phyloP scores from a whole-genome alignment of 1,140 invertebrate genomes.

The Nymphalis io region DNA sequence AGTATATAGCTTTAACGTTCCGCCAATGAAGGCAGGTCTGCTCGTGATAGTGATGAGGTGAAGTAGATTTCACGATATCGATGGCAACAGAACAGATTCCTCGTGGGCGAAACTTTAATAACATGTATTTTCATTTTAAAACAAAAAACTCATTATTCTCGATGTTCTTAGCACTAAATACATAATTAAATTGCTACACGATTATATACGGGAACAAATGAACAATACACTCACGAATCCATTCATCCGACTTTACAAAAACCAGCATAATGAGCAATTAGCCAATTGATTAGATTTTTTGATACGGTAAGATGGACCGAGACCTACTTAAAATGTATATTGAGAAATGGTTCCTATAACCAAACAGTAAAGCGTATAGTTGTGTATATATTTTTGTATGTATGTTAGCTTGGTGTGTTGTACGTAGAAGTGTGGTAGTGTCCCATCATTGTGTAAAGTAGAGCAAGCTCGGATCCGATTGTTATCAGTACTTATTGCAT shows the following conservation, averaged over 20 bases:
- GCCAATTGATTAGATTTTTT: constrained; percentile 35
- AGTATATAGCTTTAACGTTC: too few relatives aligned
- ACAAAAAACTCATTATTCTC: background rate
- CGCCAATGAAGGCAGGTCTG: too few relatives aligned
- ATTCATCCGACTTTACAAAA: constrained; percentile 33
- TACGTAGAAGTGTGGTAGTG: constrained; percentile 7
- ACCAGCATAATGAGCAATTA: constrained; percentile 36
- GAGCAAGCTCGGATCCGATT: constrained; percentile 21
- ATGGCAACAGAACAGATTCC: too few relatives aligned
- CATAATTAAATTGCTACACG: constrained; percentile 23
- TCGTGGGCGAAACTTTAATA: too few relatives aligned
- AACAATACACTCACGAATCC: constrained; percentile 7
- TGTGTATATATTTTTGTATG: background rate
- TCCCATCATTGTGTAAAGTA: constrained; percentile 27
- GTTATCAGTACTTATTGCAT: constrained; percentile 18
- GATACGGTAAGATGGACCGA: background rate
- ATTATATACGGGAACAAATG: constrained; percentile 7
- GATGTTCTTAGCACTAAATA: constrained; percentile 12
- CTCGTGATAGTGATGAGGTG: too few relatives aligned
- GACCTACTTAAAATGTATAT: background rate
- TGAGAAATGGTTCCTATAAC: background rate
- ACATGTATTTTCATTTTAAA: background rate
- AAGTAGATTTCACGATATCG: too few relatives aligned
- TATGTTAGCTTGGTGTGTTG: background rate
- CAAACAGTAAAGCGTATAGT: background rate